Evolutionary conservation across 1,140 invertebrate species (phyloP).

Genomic region (Rhynchophorus ferrugineus): DNA sequence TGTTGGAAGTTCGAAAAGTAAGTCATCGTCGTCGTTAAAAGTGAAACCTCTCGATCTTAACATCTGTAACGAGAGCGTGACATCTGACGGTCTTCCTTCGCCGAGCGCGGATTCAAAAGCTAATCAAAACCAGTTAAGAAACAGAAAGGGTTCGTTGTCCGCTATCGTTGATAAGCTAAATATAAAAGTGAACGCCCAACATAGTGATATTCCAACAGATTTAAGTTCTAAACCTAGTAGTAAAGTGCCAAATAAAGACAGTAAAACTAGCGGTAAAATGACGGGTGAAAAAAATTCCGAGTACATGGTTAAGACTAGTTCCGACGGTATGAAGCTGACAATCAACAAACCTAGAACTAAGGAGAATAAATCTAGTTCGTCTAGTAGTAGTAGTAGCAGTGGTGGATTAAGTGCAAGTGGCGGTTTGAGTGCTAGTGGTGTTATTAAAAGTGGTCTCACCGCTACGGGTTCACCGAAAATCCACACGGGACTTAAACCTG

Average conservation of each 20-base stretch:
- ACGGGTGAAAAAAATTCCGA: slow-evolving; percentile 62
- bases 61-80: slow-evolving; percentile 22
- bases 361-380: slow-evolving; percentile 44
- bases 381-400: background rate
- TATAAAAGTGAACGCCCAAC: slow-evolving; percentile 61
- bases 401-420: slow-evolving; percentile 17
- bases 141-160: slow-evolving; percentile 69
- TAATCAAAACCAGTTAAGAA: slow-evolving; percentile 23
- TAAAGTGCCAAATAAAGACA: slow-evolving; percentile 11
- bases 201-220: slow-evolving; percentile 46
- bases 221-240: slow-evolving; percentile 35
- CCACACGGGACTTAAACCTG: slow-evolving; percentile 76
- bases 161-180: slow-evolving; percentile 78
- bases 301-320: slow-evolving; percentile 79
- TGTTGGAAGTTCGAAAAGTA: slow-evolving; percentile 58
- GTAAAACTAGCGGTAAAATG: slow-evolving; percentile 14
- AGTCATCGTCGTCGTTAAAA: slow-evolving; percentile 54
- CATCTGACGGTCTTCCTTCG: slow-evolving; percentile 45
- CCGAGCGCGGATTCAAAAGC: slow-evolving; percentile 44
- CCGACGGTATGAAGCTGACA: slow-evolving; percentile 81
- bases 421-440: slow-evolving; percentile 1
- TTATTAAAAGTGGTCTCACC: slow-evolving; percentile 29
- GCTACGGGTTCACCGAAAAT: slow-evolving; percentile 63
- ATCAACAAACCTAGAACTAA: slow-evolving; percentile 76
- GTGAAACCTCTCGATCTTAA: slow-evolving; percentile 59